Evolutionary conservation across 2,888 invertebrate species (phyloP).

Genomic region (Nomada ferruginata): DNA sequence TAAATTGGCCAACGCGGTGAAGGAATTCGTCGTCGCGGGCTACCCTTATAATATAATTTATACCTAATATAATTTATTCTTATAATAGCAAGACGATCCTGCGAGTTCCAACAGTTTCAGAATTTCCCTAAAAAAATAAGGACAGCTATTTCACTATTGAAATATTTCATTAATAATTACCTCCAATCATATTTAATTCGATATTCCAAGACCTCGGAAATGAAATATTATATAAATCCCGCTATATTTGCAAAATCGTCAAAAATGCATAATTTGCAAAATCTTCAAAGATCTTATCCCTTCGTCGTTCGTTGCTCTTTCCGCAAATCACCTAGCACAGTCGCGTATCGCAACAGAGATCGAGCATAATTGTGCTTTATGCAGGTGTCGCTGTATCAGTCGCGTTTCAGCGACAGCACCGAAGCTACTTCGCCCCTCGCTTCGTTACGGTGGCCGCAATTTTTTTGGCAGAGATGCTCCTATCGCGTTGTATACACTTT

Average conservation of each 20-base stretch:
- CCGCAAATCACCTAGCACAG: background rate
- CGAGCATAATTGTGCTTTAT: slow-evolving; percentile 29
- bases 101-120: too few species aligned
- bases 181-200: too few species aligned
- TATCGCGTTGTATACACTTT: slow-evolving; percentile 48
- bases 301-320: background rate
- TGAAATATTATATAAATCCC: too few species aligned
- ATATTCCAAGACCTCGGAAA: too few species aligned
- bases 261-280: background rate
- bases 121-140: too few species aligned
- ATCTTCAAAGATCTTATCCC: background rate
- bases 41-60: background rate
- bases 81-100: background rate
- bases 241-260: too few species aligned
- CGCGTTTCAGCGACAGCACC: background rate
- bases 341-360: slow-evolving; percentile 3
- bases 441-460: slow-evolving; percentile 33
- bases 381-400: slow-evolving; percentile 5
- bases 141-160: too few species aligned
- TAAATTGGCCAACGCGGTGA: slow-evolving; percentile 23
- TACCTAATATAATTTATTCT: too few species aligned
- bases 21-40: slow-evolving; percentile 21
- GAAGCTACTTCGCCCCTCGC: slow-evolving; percentile 21
- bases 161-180: too few species aligned
- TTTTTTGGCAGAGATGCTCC: slow-evolving; percentile 32